Base-by-base conservation (phyloP, 2,888 invertebrate species). In the Phengaris arion region DNA sequence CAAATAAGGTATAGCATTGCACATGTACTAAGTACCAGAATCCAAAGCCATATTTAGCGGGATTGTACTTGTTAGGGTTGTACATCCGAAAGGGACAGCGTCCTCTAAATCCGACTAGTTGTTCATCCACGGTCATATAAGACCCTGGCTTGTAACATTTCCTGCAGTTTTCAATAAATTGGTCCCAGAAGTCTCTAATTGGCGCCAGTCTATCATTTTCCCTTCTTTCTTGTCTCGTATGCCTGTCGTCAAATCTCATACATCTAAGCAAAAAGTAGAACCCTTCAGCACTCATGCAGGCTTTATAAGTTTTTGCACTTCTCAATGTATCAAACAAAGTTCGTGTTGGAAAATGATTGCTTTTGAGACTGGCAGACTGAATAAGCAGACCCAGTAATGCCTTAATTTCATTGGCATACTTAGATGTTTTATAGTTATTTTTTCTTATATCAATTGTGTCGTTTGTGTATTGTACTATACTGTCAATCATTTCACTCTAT, bases 31-130 rank as follows among this genome's bases (percentile, higher is more conserved):
- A 74, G 52, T 78, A 74, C 8, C 72, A 74, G 64, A 70, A 46
- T 77, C 54, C 73, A 15, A 79, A 69, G 3, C 78, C 78, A 77
- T 80, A 78, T 75, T 80, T 79, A 64, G 73, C 75, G 0, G 79
- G 78, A n/a, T n/a, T n/a, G n/a, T n/a, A n/a, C 64, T 80, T 80
- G 69, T 79, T 79, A 5, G 79, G 79, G 22, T 79, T 79, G 12
- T 80, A 79, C 77, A 77, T 77, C 59, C 77, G 15, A 59, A 79
- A 79, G 0, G 75, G 77, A 64, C 78, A 80, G 35, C 80, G 74
- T 55, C 79, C 80, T 22, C 79, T 75, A 68, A 80, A 80, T 3
- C 77, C 78, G 0, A 78, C 51, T 6, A 80, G 64, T 75, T 80
- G 79, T 74, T 80, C 79, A 52, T 80, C 78, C 6, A 72, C 51